These are phyloP conservation scores for Linurgus olivaceus DNA, from an alignment of 2,797 vertebrate species.

Conservation along the genomic window DNA sequence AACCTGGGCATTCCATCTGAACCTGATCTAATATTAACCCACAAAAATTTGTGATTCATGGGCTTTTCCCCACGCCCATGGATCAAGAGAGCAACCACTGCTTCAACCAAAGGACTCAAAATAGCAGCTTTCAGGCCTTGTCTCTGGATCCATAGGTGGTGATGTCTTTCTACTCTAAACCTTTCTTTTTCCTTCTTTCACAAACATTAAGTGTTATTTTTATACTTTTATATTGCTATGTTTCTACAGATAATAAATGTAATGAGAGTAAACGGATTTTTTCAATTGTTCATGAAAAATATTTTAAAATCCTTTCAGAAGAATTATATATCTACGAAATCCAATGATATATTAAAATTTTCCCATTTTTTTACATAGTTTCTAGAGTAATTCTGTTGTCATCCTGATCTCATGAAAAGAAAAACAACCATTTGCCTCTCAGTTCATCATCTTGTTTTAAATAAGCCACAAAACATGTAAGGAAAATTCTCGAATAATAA, in stretches of 20 bases:
- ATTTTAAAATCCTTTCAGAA: neutral
- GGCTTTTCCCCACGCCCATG: rapidly evolving
- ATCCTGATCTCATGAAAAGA: neutral
- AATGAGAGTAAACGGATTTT: neutral
- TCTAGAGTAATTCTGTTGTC: neutral
- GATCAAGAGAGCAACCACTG: neutral
- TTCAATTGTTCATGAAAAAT: neutral
- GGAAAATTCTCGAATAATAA: neutral
- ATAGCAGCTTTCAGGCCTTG: neutral
- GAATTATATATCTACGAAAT: neutral
- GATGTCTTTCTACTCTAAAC: neutral
- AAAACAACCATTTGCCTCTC: neutral
- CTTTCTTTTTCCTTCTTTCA: neutral
- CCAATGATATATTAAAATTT: neutral
- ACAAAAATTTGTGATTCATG: neutral
- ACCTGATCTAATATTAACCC: neutral
- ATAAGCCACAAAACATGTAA: neutral
- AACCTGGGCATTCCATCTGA: neutral
- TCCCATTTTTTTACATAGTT: neutral
- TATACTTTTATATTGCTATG: neutral
- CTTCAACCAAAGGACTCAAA: neutral
- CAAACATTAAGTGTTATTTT: neutral
- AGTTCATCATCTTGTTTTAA: neutral
- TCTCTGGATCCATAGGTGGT: neutral
- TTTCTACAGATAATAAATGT: neutral